Percentiles rank a stretch among this genome's conserved stretches.
phyloP scores from a whole-genome alignment of 1,140 invertebrate genomes.

The Teleogryllus occipitalis region DNA sequence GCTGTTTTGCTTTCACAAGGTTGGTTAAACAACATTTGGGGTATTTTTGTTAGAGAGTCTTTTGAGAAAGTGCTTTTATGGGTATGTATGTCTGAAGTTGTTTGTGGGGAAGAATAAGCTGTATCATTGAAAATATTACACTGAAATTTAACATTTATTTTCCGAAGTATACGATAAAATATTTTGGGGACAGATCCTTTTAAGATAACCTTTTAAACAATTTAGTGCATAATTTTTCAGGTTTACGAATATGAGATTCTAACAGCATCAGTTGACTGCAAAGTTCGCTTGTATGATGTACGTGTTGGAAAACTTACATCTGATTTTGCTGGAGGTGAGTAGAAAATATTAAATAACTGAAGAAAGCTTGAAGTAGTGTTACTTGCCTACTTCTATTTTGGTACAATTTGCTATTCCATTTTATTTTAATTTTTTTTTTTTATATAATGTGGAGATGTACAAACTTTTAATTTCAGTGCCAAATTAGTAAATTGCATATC shows the following conservation, averaged over 20 bases:
- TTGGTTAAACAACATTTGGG: too few relatives aligned
- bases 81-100: too few relatives aligned
- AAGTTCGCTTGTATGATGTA: conserved; percentile 83
- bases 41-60: too few relatives aligned
- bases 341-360: conserved; percentile 19
- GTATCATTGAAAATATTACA: neutral
- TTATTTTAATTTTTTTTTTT: too few relatives aligned
- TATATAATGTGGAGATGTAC: too few relatives aligned
- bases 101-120: too few relatives aligned
- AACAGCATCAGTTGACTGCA: conserved; percentile 81
- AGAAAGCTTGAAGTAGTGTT: too few relatives aligned
- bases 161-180: neutral
- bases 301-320: conserved; percentile 68
- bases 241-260: conserved; percentile 87
- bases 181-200: neutral
- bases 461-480: too few relatives aligned
- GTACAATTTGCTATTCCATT: too few relatives aligned
- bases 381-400: too few relatives aligned
- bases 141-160: neutral
- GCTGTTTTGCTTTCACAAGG: too few relatives aligned
- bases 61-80: too few relatives aligned
- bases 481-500: neutral
- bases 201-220: neutral
- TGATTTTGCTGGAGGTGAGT: conserved; percentile 75
- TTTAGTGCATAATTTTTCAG: neutral